phyloP scores from a whole-genome alignment of 37 sponge, comb jelly and placozoan genomes.

The Oscarella lobularis region DNA sequence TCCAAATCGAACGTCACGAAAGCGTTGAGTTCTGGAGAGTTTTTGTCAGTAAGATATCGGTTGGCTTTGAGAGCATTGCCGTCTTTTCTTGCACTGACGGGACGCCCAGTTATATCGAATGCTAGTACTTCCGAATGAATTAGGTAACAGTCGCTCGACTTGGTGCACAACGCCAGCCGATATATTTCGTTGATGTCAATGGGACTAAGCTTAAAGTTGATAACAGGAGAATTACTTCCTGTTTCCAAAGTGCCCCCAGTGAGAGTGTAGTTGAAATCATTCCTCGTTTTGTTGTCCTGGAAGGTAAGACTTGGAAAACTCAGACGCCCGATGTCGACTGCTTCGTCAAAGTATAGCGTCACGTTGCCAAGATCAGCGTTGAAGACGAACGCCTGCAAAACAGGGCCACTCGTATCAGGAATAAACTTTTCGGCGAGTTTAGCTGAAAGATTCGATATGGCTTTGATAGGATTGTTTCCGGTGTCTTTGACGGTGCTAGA shows the following conservation, averaged over 20 bases:
- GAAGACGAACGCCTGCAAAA: conserved; percentile 27
- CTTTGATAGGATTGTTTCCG: not conserved
- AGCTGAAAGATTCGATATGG: not conserved
- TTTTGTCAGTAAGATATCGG: conserved; percentile 42
- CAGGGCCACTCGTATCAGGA: conserved; percentile 41
- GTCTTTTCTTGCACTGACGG: conserved; percentile 10
- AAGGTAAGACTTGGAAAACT: conserved; percentile 31
- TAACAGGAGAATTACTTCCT: conserved; percentile 13
- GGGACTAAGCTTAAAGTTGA: conserved; percentile 34
- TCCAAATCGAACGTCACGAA: conserved; percentile 27
- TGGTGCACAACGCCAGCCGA: not conserved
- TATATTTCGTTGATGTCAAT: conserved; percentile 38
- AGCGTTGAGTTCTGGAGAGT: conserved; percentile 28
- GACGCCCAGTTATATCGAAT: conserved; percentile 43
- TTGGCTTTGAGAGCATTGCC: conserved; percentile 32
- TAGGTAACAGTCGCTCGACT: conserved; percentile 29
- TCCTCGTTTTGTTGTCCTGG: conserved; percentile 7
- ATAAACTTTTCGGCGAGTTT: conserved; percentile 15
- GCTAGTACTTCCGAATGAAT: conserved; percentile 37
- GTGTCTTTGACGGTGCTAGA: conserved; percentile 13
- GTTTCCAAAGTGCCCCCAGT: conserved; percentile 42
- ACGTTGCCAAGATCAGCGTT: conserved; percentile 47
- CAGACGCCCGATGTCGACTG: conserved; percentile 25
- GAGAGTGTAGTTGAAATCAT: conserved; percentile 24
- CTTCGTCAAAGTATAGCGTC: conserved; percentile 50